Evolutionary conservation across 2,888 invertebrate species (phyloP), one percentile per base, ranked within the genome.

Genomic region (Cheilosia vernalis): DNA sequence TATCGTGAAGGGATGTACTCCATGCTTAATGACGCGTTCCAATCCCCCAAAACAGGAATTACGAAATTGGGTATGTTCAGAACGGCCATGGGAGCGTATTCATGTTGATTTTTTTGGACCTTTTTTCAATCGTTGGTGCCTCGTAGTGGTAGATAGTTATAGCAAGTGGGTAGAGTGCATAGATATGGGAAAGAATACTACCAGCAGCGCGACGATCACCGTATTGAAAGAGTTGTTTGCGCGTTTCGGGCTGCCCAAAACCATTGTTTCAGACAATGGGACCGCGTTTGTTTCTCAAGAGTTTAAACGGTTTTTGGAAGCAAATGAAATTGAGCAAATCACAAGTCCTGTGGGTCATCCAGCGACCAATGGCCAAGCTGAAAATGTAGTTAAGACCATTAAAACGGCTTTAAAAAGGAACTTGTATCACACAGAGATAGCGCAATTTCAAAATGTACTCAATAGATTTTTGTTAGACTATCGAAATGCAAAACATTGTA

Each of bases 151-250:
- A 1, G 81, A 87, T 33, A 88, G 88, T 53, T 88, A 88, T 55
- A 87, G 87, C 51, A 87, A 83, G 30, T 88, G 88, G 80, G 73
- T 87, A 15, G 87, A 89, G 70, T 27, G n/a, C n/a, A n/a, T n/a
- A n/a, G n/a, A n/a, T n/a, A n/a, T n/a, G n/a, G n/a, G n/a, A n/a
- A n/a, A n/a, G n/a, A n/a, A n/a, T n/a, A n/a, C n/a, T n/a, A n/a
- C n/a, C n/a, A n/a, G n/a, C n/a, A n/a, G n/a, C n/a, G n/a, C n/a
- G n/a, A n/a, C n/a, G n/a, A n/a, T n/a, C n/a, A n/a, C n/a, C n/a
- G n/a, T n/a, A n/a, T n/a, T n/a, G n/a, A n/a, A n/a, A n/a, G n/a
- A n/a, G n/a, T n/a, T n/a, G n/a, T n/a, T n/a, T n/a, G n/a, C n/a
- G n/a, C n/a, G n/a, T n/a, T n/a, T n/a, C n/a, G n/a, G n/a, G n/a